phyloP scores from a whole-genome alignment of 2,888 invertebrate species.

The Himalopsyche kuldschensis region DNA sequence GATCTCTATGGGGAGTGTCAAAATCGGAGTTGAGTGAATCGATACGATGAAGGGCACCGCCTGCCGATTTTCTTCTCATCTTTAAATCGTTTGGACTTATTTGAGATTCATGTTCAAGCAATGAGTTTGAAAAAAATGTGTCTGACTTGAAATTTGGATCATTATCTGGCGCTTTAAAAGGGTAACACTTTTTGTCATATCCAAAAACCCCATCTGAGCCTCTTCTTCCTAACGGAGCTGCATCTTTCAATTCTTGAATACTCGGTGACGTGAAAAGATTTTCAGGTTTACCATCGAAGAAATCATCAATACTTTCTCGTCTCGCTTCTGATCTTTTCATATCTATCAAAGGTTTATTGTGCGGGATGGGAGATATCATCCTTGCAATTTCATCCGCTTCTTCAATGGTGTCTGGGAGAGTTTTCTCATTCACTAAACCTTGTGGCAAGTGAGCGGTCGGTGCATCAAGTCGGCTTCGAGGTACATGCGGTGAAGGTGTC shows the following conservation, averaged over 20 bases:
- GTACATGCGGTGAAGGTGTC: slow-evolving; percentile 36
- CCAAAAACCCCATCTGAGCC: slow-evolving; percentile 34
- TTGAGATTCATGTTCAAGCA: slow-evolving; percentile 28
- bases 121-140: slow-evolving; percentile 29
- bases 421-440: neutral
- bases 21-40: slow-evolving; percentile 1
- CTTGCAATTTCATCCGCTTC: slow-evolving; percentile 21
- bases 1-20: neutral
- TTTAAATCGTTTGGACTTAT: slow-evolving; percentile 3
- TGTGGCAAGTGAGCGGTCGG: neutral
- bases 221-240: slow-evolving; percentile 27
- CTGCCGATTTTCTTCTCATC: slow-evolving; percentile 18
- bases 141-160: slow-evolving; percentile 22
- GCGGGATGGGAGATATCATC: neutral
- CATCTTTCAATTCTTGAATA: slow-evolving; percentile 4
- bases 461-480: slow-evolving; percentile 16
- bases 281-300: slow-evolving; percentile 31
- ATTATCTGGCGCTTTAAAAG: slow-evolving; percentile 8
- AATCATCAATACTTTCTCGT: slow-evolving; percentile 38
- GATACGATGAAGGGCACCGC: slow-evolving; percentile 22
- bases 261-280: slow-evolving; percentile 1
- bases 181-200: slow-evolving; percentile 21
- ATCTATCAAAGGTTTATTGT: slow-evolving; percentile 5
- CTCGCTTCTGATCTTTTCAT: slow-evolving; percentile 25
- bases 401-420: slow-evolving; percentile 26